Evolutionary conservation across 2,888 invertebrate genomes (phyloP).

Genomic region (Drosophila formosana): DNA sequence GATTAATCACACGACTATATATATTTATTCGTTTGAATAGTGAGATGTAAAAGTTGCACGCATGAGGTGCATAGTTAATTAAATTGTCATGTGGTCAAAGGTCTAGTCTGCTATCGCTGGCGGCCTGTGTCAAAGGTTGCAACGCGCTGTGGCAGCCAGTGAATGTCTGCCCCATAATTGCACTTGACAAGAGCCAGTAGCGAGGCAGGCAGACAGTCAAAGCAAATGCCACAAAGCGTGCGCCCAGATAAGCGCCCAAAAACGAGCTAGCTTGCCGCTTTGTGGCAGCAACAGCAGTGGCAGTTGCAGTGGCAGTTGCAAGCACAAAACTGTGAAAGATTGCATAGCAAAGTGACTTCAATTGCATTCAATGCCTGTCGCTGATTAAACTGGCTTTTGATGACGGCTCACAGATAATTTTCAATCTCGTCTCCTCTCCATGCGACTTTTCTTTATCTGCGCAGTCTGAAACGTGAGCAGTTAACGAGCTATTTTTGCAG

Average conservation of each 20-base stretch:
- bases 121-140: conserved; percentile 67
- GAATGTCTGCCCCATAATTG: conserved; percentile 74
- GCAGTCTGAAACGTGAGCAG: conserved; percentile 67
- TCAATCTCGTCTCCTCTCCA: conserved; percentile 47
- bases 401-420: conserved; percentile 71
- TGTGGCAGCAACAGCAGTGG: neutral
- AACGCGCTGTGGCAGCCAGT: conserved; percentile 39
- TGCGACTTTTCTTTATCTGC: neutral
- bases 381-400: conserved; percentile 76
- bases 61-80: conserved; percentile 50
- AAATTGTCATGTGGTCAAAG: conserved; percentile 41
- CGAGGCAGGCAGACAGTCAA: conserved; percentile 42
- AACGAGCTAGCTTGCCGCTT: conserved; percentile 23
- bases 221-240: conserved; percentile 60
- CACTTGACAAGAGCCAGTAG: conserved; percentile 69
- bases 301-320: conserved; percentile 17
- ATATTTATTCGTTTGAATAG: conserved; percentile 12
- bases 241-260: conserved; percentile 45
- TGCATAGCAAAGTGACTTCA: conserved; percentile 78
- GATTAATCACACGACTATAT: conserved; percentile 31
- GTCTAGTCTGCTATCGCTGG: neutral
- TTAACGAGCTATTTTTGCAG: conserved; percentile 63
- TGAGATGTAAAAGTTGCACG: conserved; percentile 32
- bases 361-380: conserved; percentile 71
- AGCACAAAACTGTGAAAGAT: conserved; percentile 72